These are phyloP conservation scores for Proterorhinus semilunaris DNA, from an alignment of 2,113 vertebrate genomes.

Conservation along the genomic window DNA sequence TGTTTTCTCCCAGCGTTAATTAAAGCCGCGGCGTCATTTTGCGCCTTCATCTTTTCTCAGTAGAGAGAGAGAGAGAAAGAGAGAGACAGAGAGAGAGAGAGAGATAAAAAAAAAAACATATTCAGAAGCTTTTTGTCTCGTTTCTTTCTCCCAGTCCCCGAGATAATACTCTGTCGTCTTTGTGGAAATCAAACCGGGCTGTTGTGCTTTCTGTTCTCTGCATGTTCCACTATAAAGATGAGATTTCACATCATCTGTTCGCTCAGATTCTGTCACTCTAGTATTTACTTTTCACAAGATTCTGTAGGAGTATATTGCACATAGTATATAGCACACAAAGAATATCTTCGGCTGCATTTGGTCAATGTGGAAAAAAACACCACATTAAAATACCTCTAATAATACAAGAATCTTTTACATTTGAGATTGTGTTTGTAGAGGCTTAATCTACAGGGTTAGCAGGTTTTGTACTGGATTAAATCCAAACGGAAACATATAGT, in stretches of 20 bases:
- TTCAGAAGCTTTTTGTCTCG: constrained; percentile 62
- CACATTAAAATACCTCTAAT: too few species aligned
- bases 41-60: constrained; percentile 8
- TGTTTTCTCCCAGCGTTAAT: constrained; percentile 74
- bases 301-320: background rate
- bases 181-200: constrained; percentile 55
- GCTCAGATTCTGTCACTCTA: constrained; percentile 10
- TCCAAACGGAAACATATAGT: too few species aligned
- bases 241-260: constrained; percentile 13
- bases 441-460: too few species aligned
- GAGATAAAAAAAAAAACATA: constrained; percentile 22
- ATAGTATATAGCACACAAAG: too few species aligned
- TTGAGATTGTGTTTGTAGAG: too few species aligned
- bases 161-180: constrained; percentile 64
- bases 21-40: constrained; percentile 53
- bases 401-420: too few species aligned
- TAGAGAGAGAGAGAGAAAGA: constrained; percentile 12
- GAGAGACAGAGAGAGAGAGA: background rate
- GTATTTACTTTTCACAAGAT: too few species aligned
- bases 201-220: constrained; percentile 32
- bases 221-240: constrained; percentile 28
- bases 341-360: too few species aligned
- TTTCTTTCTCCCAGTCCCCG: constrained; percentile 48
- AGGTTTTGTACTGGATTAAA: too few species aligned
- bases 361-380: too few species aligned